Evolutionary conservation across 2,888 invertebrate species (phyloP).

Genomic region (Melipona bicolor): DNA sequence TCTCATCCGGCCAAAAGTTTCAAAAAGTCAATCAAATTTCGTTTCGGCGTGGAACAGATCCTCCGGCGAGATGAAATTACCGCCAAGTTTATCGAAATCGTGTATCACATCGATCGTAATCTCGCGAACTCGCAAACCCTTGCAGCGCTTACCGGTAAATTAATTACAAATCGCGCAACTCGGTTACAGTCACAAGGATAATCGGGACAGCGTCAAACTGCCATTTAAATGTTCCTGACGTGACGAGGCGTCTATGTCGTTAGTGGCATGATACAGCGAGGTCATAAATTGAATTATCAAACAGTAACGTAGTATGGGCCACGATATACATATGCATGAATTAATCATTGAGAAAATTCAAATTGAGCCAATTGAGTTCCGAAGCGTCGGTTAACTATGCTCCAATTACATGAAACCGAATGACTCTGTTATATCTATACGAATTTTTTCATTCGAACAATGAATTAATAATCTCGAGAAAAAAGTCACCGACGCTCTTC

Average conservation of each 20-base stretch:
- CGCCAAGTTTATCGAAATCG: background rate
- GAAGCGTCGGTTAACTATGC: background rate
- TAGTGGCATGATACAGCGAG: background rate
- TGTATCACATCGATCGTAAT: conserved; percentile 1
- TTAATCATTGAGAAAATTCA: background rate
- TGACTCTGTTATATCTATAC: background rate
- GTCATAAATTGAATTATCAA: background rate
- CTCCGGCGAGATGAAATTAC: background rate
- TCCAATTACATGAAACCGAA: background rate
- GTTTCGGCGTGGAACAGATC: background rate
- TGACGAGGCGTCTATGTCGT: background rate
- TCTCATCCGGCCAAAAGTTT: too few relatives aligned
- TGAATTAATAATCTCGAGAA: too few relatives aligned
- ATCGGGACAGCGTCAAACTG: conserved; percentile 1
- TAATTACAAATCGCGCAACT: conserved; percentile 14
- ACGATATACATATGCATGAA: background rate
- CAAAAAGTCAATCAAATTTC: background rate
- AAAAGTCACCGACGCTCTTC: too few relatives aligned
- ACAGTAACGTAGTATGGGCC: background rate
- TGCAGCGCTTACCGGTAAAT: background rate
- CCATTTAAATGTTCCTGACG: background rate
- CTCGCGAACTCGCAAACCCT: background rate
- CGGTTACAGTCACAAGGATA: conserved; percentile 5
- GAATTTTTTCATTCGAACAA: background rate
- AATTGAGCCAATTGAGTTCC: background rate